Percentiles rank a stretch among this genome's conserved stretches.
phyloP scores from a whole-genome alignment of 2,797 vertebrate species.

The Ciconia nigra region DNA sequence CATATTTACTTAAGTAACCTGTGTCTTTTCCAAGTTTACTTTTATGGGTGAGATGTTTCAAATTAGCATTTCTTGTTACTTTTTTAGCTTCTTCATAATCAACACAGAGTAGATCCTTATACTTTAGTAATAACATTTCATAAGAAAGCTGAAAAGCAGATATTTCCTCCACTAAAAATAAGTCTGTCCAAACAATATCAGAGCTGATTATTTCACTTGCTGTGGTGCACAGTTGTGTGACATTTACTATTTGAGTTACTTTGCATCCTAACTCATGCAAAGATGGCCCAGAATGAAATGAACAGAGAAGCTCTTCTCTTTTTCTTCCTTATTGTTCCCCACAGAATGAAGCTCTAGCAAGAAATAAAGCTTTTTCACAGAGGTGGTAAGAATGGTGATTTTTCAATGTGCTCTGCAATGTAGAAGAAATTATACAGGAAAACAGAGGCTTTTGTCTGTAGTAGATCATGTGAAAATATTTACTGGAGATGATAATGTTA shows the following conservation, averaged over 20 bases:
- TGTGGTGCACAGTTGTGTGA: not conserved
- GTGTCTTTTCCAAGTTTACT: not conserved
- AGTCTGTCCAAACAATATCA: not conserved
- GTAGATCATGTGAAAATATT: slow-evolving; percentile 21
- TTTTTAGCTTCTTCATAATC: not conserved
- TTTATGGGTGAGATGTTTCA: not conserved
- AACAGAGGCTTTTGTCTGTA: not conserved
- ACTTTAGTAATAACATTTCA: not conserved
- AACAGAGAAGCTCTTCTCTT: not conserved
- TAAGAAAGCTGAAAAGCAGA: not conserved
- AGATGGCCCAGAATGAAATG: not conserved
- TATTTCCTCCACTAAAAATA: not conserved
- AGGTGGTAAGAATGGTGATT: not conserved
- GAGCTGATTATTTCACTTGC: not conserved
- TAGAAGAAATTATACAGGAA: not conserved
- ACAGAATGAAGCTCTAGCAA: not conserved
- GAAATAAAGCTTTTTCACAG: not conserved
- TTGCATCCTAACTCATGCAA: not conserved
- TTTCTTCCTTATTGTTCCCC: not conserved
- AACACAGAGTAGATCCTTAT: not conserved
- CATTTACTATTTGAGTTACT: not conserved
- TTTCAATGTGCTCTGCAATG: not conserved
- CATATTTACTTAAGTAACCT: not conserved
- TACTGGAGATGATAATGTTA: not conserved
- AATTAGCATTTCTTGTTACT: not conserved